phyloP scores from a whole-genome alignment of 2,888 invertebrate genomes.

The Linyphia triangularis region DNA sequence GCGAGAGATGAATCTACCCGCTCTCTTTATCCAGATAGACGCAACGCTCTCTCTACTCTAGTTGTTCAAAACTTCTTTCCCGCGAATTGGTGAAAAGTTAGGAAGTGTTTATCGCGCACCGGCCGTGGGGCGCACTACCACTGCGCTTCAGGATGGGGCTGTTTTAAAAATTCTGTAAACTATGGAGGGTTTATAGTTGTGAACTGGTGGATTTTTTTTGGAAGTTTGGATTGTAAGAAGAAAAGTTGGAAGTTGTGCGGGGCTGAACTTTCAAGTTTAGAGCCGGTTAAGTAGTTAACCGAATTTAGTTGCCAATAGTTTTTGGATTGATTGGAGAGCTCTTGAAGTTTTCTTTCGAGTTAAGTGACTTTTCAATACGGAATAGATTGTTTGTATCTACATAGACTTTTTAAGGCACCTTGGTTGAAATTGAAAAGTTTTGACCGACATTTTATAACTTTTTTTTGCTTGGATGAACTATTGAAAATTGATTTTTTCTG shows the following conservation, averaged over 20 bases:
- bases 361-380: background rate
- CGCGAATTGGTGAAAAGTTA: conserved; percentile 13
- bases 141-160: background rate
- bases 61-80: conserved; percentile 29
- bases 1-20: conserved; percentile 50
- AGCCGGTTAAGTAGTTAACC: background rate
- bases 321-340: background rate
- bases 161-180: background rate
- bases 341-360: background rate
- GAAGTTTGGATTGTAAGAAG: background rate
- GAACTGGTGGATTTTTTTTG: background rate
- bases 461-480: background rate
- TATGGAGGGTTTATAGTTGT: background rate
- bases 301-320: background rate
- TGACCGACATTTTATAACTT: background rate
- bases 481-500: background rate
- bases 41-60: conserved; percentile 6
- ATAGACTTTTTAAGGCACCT: background rate
- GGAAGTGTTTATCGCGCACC: conserved; percentile 21
- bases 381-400: background rate
- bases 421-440: background rate
- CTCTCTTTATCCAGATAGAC: conserved; percentile 27
- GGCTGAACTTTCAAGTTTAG: background rate
- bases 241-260: background rate
- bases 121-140: conserved; percentile 7